phyloP scores from a whole-genome alignment of 2,113 vertebrate genomes.

The Paralichthys olivaceus region DNA sequence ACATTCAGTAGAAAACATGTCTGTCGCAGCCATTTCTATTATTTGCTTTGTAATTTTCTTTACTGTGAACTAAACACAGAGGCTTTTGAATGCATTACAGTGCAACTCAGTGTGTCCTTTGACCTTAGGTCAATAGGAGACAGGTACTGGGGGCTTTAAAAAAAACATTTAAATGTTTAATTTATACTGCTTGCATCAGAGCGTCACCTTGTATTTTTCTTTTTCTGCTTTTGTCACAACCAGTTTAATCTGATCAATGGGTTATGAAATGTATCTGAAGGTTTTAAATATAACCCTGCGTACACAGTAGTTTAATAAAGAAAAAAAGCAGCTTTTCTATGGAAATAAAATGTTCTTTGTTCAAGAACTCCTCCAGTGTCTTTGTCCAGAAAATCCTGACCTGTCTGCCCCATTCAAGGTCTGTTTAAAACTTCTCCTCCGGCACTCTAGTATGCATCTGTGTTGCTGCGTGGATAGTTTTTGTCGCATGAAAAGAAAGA shows the following conservation, averaged over 20 bases:
- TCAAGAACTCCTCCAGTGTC: constrained; percentile 21
- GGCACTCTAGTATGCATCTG: background rate
- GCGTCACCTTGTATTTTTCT: background rate
- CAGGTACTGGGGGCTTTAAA: background rate
- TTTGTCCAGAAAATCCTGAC: constrained; percentile 32
- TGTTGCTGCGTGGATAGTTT: constrained; percentile 20
- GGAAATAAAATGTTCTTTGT: constrained; percentile 34
- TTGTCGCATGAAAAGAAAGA: constrained; percentile 23
- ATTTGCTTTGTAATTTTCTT: constrained; percentile 15
- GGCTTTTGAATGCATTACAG: background rate
- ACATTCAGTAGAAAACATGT: background rate
- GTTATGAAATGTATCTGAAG: no score
- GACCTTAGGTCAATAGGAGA: constrained; percentile 17
- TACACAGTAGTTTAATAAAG: constrained; percentile 1
- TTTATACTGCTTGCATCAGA: constrained; percentile 18
- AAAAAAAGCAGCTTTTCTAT: constrained; percentile 35
- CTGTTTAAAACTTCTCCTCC: constrained; percentile 21
- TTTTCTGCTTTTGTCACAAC: background rate
- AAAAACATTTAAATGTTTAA: constrained; percentile 22
- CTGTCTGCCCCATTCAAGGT: constrained; percentile 24
- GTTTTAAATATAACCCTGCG: no score
- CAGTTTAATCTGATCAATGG: background rate
- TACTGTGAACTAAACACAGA: constrained; percentile 21
- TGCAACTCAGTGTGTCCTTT: background rate
- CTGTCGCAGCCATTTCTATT: constrained; percentile 16